Evolutionary conservation across 2,797 vertebrate species (phyloP), one percentile per base, ranked within the genome.

Genomic region (Coregonus suidteri): DNA sequence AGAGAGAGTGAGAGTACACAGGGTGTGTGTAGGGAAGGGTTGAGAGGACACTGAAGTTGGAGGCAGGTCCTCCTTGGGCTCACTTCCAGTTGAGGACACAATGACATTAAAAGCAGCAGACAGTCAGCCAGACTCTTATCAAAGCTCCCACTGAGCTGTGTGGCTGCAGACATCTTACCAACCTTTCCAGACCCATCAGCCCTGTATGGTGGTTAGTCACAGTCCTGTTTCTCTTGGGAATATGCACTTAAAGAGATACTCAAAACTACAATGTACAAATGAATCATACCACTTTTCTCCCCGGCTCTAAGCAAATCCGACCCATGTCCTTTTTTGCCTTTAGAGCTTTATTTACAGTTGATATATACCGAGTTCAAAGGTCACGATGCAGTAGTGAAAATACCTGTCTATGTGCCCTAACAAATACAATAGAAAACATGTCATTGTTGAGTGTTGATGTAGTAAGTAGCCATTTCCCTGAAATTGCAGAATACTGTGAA

Each of bases 311-410:
- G 73, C 71, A 82, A 76, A 73, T 74, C 66, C 54, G 77, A 87
- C 59, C 41, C 41, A 47, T 64, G 25, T 59, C 0, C n/a, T 77
- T 15, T 54, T 59, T 89, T 92, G 90, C 78, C 89, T 94, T 94
- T 91, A 47, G 41, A 94, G 90, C 91, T 94, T 94, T 94, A 94
- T 94, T 94, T 94, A 94, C 93, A 94, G 90, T 91, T 91, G 91
- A 94, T 93, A 91, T 92, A 93, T 88, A 92, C 88, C 88, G 90
- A 91, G 89, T 86, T 91, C 81, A 91, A 86, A 79, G 89, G 83
- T 90, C 83, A 92, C 82, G 81, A 88, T 87, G 88, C 82, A 86
- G 81, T 84, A 79, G 83, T 87, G 85, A 90, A 91, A 91, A 89
- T 86, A 88, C 41, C 41, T 11, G 41, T 88, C 86, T 89, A 88